Percentiles rank a stretch among this genome's conserved stretches.
phyloP scores from a whole-genome alignment of 2,113 vertebrate genomes.

The Crotalus helleri region DNA sequence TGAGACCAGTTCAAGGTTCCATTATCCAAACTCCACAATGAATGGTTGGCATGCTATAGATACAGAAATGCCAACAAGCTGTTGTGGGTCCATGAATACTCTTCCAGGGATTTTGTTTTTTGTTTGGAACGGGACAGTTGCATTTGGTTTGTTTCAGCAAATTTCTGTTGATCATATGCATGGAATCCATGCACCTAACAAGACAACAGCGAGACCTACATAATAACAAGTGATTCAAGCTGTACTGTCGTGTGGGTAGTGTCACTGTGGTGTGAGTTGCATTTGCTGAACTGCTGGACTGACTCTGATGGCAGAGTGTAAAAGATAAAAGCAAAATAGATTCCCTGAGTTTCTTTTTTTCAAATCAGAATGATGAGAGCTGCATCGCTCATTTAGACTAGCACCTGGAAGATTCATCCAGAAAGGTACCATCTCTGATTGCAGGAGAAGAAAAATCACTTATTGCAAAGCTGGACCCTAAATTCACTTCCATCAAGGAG shows the following conservation, averaged over 20 bases:
- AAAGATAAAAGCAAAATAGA: neutral
- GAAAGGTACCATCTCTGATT: neutral
- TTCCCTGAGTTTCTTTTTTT: neutral
- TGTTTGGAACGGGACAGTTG: neutral
- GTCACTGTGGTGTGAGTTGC: neutral
- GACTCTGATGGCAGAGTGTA: neutral
- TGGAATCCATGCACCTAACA: neutral
- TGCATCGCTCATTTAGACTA: neutral
- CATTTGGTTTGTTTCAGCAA: neutral
- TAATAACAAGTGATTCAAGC: neutral
- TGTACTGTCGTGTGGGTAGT: neutral
- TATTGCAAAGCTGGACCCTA: neutral
- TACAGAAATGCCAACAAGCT: neutral
- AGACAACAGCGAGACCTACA: accelerated
- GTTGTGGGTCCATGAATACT: neutral
- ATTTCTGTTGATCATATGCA: neutral
- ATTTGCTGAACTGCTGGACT: neutral
- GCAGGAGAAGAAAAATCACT: neutral
- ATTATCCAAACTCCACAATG: accelerated
- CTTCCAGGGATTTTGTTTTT: neutral
- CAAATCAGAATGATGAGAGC: neutral
- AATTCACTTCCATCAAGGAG: neutral
- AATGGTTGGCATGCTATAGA: neutral
- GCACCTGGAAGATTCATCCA: neutral
- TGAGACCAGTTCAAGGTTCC: neutral